Evolutionary conservation across 2,888 invertebrate species (phyloP).

Genomic region (Serripes groenlandicus): DNA sequence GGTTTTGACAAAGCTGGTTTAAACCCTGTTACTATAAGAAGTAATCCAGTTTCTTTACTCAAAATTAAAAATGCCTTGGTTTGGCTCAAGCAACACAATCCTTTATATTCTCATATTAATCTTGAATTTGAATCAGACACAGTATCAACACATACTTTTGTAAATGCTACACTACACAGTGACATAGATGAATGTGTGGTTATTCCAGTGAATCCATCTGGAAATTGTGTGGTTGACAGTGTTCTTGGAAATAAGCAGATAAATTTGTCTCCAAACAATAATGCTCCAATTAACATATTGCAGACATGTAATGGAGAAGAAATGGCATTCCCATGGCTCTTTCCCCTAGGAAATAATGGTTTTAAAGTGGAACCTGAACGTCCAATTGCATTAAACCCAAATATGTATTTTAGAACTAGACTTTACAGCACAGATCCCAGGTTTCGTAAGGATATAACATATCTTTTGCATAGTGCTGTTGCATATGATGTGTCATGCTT

Average conservation of each 20-base stretch:
- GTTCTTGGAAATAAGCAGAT: neutral
- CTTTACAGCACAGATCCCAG: slow-evolving; percentile 30
- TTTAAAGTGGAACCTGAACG: slow-evolving; percentile 14
- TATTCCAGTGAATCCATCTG: neutral
- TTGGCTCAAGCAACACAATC: neutral
- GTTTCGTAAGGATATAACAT: slow-evolving; percentile 48
- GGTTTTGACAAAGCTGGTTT: neutral
- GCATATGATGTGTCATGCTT: slow-evolving; percentile 39
- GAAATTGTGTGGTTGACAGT: neutral
- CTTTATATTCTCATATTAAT: neutral
- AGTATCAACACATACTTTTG: neutral
- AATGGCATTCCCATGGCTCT: slow-evolving; percentile 58
- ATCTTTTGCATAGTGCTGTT: slow-evolving; percentile 45
- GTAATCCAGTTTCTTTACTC: neutral
- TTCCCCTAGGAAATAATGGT: slow-evolving; percentile 48
- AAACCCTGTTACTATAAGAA: neutral
- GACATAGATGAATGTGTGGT: neutral
- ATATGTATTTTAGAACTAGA: slow-evolving; percentile 44
- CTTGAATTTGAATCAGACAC: neutral
- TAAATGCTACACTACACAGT: neutral
- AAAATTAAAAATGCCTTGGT: neutral
- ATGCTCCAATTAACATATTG: neutral
- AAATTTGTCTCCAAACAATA: neutral
- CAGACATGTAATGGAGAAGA: slow-evolving; percentile 39
- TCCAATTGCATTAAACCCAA: slow-evolving; percentile 24